A percentile compares a stretch with the other conserved stretches of the same genome.
phyloP scores from a whole-genome alignment of 2,113 vertebrate species.

The Anhinga anhinga region DNA sequence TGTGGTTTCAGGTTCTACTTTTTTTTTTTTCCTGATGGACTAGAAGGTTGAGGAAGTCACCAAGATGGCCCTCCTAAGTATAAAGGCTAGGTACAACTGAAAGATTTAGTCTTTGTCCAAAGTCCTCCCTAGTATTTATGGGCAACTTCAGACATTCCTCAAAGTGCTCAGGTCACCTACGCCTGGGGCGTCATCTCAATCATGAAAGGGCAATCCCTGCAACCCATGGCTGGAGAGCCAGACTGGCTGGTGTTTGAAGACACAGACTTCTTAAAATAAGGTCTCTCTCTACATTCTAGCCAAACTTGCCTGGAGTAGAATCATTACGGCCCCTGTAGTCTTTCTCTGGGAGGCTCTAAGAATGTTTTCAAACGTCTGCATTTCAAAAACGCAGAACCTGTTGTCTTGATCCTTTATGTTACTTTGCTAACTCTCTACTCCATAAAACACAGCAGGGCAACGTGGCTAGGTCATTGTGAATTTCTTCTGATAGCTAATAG shows the following conservation, averaged over 20 bases:
- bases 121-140: conserved; percentile 24
- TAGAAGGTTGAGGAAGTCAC: background rate
- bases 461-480: background rate
- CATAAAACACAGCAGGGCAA: conserved; percentile 39
- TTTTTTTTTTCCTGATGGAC: background rate
- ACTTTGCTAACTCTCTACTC: background rate
- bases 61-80: background rate
- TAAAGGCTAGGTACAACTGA: background rate
- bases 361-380: conserved; percentile 41
- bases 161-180: conserved; percentile 14
- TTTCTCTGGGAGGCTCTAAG: conserved; percentile 42
- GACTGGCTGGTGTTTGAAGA: conserved; percentile 46
- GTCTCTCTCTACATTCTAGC: background rate
- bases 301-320: conserved; percentile 22
- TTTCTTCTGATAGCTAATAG: background rate
- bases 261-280: conserved; percentile 29
- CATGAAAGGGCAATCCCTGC: conserved; percentile 1
- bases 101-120: conserved; percentile 21
- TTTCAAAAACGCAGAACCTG: conserved; percentile 45
- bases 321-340: conserved; percentile 10
- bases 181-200: conserved; percentile 23
- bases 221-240: background rate
- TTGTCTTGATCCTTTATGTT: conserved; percentile 57
- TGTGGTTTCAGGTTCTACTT: background rate
- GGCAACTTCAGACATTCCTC: background rate